phyloP scores from a whole-genome alignment of 2,113 vertebrate species.

The Cettia cetti region DNA sequence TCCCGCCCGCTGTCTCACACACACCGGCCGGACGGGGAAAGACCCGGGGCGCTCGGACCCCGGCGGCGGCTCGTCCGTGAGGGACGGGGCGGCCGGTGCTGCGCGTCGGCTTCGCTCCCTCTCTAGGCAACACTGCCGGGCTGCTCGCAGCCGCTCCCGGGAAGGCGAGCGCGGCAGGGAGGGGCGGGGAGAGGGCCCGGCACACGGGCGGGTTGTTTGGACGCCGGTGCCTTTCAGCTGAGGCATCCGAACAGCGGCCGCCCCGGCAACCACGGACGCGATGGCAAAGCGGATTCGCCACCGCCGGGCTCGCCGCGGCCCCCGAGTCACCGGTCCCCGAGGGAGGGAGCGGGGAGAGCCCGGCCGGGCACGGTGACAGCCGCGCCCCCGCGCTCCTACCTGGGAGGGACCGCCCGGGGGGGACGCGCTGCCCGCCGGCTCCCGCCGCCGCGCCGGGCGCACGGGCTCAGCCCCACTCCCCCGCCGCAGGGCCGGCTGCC shows the following conservation, averaged over 20 bases:
- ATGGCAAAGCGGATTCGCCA: neutral
- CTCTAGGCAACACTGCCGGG: neutral
- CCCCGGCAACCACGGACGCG: slow-evolving; percentile 29
- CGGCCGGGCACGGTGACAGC: slow-evolving; percentile 18
- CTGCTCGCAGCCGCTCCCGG: neutral
- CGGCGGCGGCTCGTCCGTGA: neutral
- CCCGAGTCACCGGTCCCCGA: neutral
- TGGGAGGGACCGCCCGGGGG: slow-evolving; percentile 17
- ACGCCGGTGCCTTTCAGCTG: neutral
- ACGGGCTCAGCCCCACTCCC: neutral
- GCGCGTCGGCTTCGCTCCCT: neutral
- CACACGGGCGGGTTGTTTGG: neutral
- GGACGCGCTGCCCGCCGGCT: slow-evolving; percentile 13
- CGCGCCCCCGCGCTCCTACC: slow-evolving; percentile 19
- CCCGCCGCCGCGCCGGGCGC: neutral
- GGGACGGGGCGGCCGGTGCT: neutral
- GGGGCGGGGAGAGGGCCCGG: neutral
- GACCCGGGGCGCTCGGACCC: neutral
- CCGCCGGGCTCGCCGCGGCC: neutral
- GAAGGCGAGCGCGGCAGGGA: neutral
- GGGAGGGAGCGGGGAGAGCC: neutral
- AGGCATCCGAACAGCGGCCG: neutral
- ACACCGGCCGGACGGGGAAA: neutral
- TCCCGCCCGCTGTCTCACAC: neutral
- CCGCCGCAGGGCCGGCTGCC: neutral